A percentile compares a stretch with the other conserved stretches of the same genome.
phyloP scores from a whole-genome alignment of 2,113 vertebrate genomes.

The Strigops habroptila region DNA sequence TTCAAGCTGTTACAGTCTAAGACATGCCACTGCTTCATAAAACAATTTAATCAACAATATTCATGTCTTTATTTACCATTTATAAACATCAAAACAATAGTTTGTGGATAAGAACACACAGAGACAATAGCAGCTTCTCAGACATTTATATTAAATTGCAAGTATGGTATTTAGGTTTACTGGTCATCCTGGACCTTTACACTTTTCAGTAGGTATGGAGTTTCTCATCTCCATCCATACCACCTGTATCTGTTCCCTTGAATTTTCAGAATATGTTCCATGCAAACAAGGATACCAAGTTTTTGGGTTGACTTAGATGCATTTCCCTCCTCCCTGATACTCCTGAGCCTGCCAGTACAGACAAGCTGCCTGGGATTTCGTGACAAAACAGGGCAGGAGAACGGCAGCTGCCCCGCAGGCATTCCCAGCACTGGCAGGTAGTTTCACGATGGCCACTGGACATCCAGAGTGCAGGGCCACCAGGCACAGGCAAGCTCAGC shows the following conservation, averaged over 20 bases:
- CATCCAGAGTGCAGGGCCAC: background rate
- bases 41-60: background rate
- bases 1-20: background rate
- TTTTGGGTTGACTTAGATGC: background rate
- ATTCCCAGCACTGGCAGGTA: background rate
- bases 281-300: background rate
- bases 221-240: background rate
- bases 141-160: background rate
- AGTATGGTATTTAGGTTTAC: background rate
- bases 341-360: background rate
- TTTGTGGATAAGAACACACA: background rate
- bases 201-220: background rate
- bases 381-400: background rate
- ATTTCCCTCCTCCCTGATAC: background rate
- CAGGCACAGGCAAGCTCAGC: background rate
- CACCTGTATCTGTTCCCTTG: background rate
- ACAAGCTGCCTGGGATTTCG: background rate
- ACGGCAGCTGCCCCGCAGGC: background rate
- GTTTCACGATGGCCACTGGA: fast-evolving
- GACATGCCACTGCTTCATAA: background rate
- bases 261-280: background rate
- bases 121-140: background rate
- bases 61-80: conserved; percentile 16
- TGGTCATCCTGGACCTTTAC: background rate
- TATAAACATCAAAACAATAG: background rate